phyloP scores from a whole-genome alignment of 1,140 invertebrate species.

The Drosophila kurseongensis region DNA sequence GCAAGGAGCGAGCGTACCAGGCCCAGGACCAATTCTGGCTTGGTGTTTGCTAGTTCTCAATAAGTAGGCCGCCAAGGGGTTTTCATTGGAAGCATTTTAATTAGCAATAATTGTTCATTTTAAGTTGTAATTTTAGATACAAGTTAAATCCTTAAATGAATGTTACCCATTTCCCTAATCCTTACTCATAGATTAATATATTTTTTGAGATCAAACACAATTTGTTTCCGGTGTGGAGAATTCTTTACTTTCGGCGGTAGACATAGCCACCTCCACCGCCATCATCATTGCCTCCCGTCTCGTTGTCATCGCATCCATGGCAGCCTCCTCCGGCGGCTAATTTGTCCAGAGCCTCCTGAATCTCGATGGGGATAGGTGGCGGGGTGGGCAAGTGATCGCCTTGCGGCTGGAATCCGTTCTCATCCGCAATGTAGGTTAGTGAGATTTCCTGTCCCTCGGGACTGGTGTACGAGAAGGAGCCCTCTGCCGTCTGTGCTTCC shows the following conservation, averaged over 20 bases:
- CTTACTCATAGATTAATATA: background rate
- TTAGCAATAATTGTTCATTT: slow-evolving; percentile 2
- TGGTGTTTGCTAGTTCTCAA: slow-evolving; percentile 73
- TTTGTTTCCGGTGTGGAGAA: background rate
- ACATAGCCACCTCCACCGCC: slow-evolving; percentile 55
- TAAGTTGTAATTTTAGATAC: background rate
- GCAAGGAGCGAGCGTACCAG: slow-evolving; percentile 37
- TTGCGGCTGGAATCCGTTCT: slow-evolving; percentile 91
- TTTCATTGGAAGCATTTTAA: slow-evolving; percentile 40
- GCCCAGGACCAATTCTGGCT: slow-evolving; percentile 59
- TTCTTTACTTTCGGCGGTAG: slow-evolving; percentile 49
- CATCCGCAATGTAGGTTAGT: slow-evolving; percentile 92
- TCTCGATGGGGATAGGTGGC: slow-evolving; percentile 92
- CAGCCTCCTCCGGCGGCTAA: slow-evolving; percentile 88
- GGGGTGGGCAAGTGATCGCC: slow-evolving; percentile 91
- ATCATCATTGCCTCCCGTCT: slow-evolving; percentile 77
- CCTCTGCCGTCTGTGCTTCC: slow-evolving; percentile 87
- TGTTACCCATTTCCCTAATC: background rate
- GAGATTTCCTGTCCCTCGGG: slow-evolving; percentile 89
- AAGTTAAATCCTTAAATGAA: background rate
- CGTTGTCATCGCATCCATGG: slow-evolving; percentile 85
- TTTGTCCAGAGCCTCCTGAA: slow-evolving; percentile 92
- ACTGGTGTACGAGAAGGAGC: slow-evolving; percentile 90
- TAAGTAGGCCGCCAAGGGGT: slow-evolving; percentile 53
- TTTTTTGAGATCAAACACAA: background rate